These are phyloP conservation scores for Nothura maculosa DNA, from an alignment of 2,797 vertebrate species.

Conservation along the genomic window DNA sequence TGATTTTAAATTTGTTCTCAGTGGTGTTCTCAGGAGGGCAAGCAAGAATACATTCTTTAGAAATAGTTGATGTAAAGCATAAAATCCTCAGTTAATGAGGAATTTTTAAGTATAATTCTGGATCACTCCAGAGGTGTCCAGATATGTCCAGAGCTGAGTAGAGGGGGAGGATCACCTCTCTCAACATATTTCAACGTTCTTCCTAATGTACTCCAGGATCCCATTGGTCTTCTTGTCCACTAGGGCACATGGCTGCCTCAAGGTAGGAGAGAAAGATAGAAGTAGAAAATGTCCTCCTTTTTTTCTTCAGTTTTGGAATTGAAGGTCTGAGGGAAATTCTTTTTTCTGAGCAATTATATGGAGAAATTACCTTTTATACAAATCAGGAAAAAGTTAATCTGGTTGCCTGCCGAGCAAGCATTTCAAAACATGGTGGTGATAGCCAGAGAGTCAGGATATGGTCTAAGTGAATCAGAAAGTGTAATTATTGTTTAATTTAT, in stretches of 20 bases:
- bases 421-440: background rate
- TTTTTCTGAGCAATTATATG: background rate
- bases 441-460: background rate
- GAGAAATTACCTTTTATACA: background rate
- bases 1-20: background rate
- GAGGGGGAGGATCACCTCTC: too few relatives aligned
- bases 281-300: background rate
- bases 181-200: too few relatives aligned
- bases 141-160: too few relatives aligned
- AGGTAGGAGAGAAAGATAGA: background rate
- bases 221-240: too few relatives aligned
- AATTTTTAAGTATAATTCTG: too few relatives aligned
- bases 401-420: background rate
- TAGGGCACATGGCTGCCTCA: too few relatives aligned
- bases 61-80: too few relatives aligned
- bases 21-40: background rate
- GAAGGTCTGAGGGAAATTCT: background rate
- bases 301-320: background rate
- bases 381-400: background rate
- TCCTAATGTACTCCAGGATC: too few relatives aligned
- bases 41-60: background rate
- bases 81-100: too few relatives aligned
- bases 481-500: background rate
- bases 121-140: too few relatives aligned
- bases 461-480: background rate